A percentile compares a stretch with the other conserved stretches of the same genome.
Conservation (phyloP, 2,888 invertebrate species). For the Cosmia pyralina region DNA sequence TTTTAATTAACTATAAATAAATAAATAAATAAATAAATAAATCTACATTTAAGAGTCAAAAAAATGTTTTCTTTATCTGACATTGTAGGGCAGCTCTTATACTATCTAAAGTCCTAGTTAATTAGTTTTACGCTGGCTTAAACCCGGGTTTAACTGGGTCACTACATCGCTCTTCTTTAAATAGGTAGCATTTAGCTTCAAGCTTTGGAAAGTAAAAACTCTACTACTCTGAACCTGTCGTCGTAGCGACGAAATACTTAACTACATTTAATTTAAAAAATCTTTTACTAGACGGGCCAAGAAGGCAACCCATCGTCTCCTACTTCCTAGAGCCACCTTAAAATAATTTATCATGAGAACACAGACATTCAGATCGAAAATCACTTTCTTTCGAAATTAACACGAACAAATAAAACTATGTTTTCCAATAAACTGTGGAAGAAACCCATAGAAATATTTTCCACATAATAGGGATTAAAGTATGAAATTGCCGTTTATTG, state of each 20-base stretch:
- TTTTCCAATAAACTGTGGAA: background rate
- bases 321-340: conserved; percentile 6
- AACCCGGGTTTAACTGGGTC: conserved; percentile 5
- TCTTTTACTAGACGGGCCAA: background rate
- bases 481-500: too few species aligned
- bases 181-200: conserved; percentile 1
- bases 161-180: conserved; percentile 10
- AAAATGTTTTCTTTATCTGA: background rate
- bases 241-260: background rate
- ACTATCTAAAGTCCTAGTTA: conserved; percentile 12
- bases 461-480: too few species aligned
- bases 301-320: background rate
- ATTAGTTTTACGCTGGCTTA: conserved; percentile 10
- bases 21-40: too few species aligned
- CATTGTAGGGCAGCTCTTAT: background rate
- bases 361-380: conserved; percentile 13
- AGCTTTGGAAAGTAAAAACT: background rate
- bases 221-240: background rate
- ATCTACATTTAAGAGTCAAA: too few species aligned
- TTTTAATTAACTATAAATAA: too few species aligned
- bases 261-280: background rate
- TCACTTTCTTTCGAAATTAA: background rate
- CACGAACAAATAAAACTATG: conserved; percentile 3
- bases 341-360: conserved; percentile 39
- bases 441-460: background rate